Evolutionary conservation across 2,113 vertebrate genomes (phyloP).

Genomic region (Girardinichthys multiradiatus): DNA sequence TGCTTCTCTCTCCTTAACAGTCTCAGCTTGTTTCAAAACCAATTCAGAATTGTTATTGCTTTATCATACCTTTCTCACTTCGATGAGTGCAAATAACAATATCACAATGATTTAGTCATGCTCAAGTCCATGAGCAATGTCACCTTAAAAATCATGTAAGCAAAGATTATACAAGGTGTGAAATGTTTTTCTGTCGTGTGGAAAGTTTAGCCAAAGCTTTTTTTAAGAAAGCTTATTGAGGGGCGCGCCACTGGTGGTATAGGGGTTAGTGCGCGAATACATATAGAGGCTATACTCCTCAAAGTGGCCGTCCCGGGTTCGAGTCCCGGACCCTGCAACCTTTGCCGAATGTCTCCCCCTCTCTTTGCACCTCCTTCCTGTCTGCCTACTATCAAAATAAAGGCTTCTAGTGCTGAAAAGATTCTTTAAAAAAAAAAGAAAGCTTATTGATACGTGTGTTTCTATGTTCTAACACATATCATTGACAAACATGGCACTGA

Average conservation of each 20-base stretch:
- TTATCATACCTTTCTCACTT: constrained; percentile 8
- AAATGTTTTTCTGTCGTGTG: not conserved
- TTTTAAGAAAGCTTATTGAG: not conserved
- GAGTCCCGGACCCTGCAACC: no score
- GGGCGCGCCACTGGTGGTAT: no score
- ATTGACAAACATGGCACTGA: constrained; percentile 10
- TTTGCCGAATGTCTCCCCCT: no score
- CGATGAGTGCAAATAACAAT: constrained; percentile 23
- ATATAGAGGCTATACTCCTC: no score
- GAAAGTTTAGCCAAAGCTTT: constrained; percentile 11
- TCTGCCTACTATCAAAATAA: no score
- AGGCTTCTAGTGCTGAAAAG: no score
- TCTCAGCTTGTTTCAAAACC: constrained; percentile 30
- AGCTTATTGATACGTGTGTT: constrained; percentile 3
- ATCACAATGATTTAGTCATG: not conserved
- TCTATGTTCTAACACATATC: not conserved
- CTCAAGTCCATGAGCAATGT: constrained; percentile 12
- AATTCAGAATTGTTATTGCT: constrained; percentile 23
- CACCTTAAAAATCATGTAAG: constrained; percentile 9
- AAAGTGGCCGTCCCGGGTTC: no score
- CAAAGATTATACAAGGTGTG: not conserved
- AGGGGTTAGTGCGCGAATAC: no score
- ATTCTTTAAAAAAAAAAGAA: not conserved
- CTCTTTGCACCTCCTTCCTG: no score
- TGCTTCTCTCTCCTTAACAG: constrained; percentile 3